These are phyloP conservation scores for Lapara coniferarum DNA, from an alignment of 2,888 invertebrate genomes.

Conservation along the genomic window DNA sequence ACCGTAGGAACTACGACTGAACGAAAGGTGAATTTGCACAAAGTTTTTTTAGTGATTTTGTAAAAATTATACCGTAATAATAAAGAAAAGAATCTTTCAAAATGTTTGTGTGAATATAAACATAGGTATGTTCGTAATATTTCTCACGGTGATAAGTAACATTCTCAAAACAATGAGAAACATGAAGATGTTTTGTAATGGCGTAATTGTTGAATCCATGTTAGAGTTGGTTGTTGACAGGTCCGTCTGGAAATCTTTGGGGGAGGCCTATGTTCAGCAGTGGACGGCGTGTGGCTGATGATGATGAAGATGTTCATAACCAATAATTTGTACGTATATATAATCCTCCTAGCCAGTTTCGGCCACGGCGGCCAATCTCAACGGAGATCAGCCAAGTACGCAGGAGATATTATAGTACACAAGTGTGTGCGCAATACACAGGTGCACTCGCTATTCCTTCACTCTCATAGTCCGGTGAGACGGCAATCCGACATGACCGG, in stretches of 20 bases:
- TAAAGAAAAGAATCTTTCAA: background rate
- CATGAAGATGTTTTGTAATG: background rate
- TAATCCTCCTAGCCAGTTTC: too few species aligned
- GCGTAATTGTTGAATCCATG: slow-evolving; percentile 4
- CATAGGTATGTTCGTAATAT: background rate
- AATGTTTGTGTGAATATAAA: background rate
- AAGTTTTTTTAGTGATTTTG: background rate
- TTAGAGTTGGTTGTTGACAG: slow-evolving; percentile 2
- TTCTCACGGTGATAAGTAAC: slow-evolving; percentile 7
- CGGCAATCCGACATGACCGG: too few species aligned
- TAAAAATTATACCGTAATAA: background rate
- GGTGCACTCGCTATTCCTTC: too few species aligned
- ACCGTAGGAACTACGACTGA: background rate
- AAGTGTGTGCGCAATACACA: too few species aligned
- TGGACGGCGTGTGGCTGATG: too few species aligned
- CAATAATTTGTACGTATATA: background rate
- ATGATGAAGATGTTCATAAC: background rate
- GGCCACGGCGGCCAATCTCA: too few species aligned
- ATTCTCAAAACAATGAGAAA: slow-evolving; percentile 10
- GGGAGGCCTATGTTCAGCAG: too few species aligned
- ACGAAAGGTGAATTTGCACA: background rate
- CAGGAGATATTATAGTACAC: too few species aligned
- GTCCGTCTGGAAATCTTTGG: too few species aligned
- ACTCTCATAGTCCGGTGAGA: too few species aligned
- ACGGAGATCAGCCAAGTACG: too few species aligned